Conservation (phyloP, 2,888 invertebrate genomes). For the Gastracanthus pulcherrimus region DNA sequence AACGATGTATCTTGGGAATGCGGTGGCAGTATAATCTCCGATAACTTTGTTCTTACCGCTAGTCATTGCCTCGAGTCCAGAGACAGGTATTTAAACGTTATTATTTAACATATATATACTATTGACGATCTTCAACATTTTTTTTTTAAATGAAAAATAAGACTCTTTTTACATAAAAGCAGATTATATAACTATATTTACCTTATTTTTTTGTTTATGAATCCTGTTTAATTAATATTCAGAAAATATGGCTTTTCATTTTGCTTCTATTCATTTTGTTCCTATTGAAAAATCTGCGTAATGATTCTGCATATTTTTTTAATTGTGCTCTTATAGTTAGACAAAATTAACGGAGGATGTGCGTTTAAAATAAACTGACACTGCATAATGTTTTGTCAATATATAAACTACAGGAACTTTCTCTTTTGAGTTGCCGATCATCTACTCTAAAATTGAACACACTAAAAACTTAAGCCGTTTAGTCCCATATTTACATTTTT, state of each 20-base stretch:
- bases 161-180: too few species aligned
- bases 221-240: neutral
- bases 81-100: neutral
- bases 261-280: too few species aligned
- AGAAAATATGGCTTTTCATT: neutral
- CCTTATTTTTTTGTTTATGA: neutral
- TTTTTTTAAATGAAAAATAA: too few species aligned
- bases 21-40: conserved; percentile 70
- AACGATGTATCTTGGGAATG: conserved; percentile 65
- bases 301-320: too few species aligned
- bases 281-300: too few species aligned
- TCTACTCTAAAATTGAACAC: neutral
- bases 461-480: too few species aligned
- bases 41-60: conserved; percentile 68
- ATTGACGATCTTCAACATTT: neutral
- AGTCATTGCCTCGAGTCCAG: conserved; percentile 69
- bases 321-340: too few species aligned
- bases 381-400: neutral
- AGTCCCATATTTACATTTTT: too few species aligned
- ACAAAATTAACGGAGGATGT: neutral
- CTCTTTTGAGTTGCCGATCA: neutral
- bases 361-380: neutral
- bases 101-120: neutral
- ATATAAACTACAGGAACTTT: neutral
- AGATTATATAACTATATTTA: too few species aligned